phyloP scores from a whole-genome alignment of 2,888 invertebrate genomes.

The Trachelus troglodyta region DNA sequence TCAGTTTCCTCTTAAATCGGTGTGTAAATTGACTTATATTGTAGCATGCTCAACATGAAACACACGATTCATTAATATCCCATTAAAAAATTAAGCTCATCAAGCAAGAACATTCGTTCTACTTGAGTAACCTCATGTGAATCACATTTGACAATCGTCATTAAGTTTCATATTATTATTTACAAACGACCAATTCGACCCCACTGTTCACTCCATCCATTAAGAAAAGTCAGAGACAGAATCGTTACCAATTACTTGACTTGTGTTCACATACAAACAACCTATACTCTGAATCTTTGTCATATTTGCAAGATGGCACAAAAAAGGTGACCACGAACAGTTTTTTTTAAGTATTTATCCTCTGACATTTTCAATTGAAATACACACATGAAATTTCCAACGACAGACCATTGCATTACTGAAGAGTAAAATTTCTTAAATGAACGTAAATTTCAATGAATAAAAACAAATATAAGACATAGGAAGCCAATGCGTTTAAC shows the following conservation, averaged over 20 bases:
- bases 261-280: not conserved
- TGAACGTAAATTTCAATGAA: not conserved
- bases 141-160: not conserved
- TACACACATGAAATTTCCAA: not conserved
- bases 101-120: not conserved
- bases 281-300: not conserved
- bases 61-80: not conserved
- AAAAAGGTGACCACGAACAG: slow-evolving; percentile 3
- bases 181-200: not conserved
- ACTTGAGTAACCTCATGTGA: not conserved
- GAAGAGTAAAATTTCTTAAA: not conserved
- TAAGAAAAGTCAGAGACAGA: not conserved
- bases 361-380: not conserved
- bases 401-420: not conserved
- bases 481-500: not conserved
- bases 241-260: not conserved
- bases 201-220: not conserved
- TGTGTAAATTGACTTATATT: slow-evolving; percentile 24
- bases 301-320: not conserved
- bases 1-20: slow-evolving; percentile 23
- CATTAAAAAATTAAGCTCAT: not conserved
- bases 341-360: not conserved
- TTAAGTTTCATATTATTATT: not conserved
- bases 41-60: slow-evolving; percentile 26
- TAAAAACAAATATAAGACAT: not conserved